Percentiles rank a stretch among this genome's conserved stretches.
Evolutionary conservation across 1,140 invertebrate species (phyloP).

Genomic region (Drosophila trapezifrons): DNA sequence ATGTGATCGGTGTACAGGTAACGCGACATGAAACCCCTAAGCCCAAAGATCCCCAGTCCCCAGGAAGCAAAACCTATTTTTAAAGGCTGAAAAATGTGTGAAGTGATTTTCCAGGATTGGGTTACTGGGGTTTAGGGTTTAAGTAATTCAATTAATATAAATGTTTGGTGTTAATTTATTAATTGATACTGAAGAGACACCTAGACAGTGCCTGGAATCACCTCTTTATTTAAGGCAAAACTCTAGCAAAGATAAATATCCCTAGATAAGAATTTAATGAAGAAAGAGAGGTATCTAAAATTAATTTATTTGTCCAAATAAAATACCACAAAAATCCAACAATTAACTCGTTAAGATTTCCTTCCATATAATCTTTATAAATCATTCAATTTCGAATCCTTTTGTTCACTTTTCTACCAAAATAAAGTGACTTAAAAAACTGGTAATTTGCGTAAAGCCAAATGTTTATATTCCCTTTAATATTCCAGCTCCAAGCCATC

Average conservation of each 20-base stretch:
- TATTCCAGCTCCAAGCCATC: constrained; percentile 7
- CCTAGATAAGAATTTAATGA: no score
- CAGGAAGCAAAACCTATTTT: not conserved
- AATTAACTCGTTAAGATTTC: not conserved
- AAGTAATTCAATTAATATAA: no score
- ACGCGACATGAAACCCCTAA: constrained; percentile 30
- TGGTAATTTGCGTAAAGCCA: constrained; percentile 9
- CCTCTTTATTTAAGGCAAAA: no score
- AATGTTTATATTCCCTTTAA: constrained; percentile 10
- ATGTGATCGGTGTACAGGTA: constrained; percentile 60
- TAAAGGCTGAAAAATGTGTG: not conserved
- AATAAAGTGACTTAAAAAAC: not conserved
- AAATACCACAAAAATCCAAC: no score
- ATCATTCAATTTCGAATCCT: not conserved
- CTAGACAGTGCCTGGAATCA: not conserved
- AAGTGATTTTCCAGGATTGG: not conserved
- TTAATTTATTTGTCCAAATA: no score
- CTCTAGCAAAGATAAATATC: no score
- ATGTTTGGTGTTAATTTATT: no score
- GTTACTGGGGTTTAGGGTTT: not conserved
- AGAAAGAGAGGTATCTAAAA: no score
- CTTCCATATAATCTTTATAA: not conserved
- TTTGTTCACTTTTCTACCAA: not conserved
- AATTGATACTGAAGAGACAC: no score
- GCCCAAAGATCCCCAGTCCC: not conserved